phyloP scores from a whole-genome alignment of 2,888 invertebrate species.

The Tillus elongatus region DNA sequence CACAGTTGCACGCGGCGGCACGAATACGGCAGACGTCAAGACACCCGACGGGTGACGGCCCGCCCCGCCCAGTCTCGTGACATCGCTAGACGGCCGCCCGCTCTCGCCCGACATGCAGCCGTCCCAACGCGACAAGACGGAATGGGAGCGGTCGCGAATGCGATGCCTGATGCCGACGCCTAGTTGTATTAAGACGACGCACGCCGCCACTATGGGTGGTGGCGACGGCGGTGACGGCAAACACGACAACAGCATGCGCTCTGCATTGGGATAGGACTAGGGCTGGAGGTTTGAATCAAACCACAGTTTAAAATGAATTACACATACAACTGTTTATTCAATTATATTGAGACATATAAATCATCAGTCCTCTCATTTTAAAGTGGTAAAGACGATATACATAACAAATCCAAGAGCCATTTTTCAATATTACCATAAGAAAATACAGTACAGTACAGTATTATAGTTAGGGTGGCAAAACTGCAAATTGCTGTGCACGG shows the following conservation, averaged over 20 bases:
- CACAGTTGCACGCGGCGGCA: slow-evolving; percentile 25
- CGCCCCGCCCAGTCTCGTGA: slow-evolving; percentile 43
- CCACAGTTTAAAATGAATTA: slow-evolving; percentile 45
- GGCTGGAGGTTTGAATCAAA: no score
- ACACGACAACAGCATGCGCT: no score
- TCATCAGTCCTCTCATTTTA: slow-evolving; percentile 42
- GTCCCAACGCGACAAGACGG: slow-evolving; percentile 46
- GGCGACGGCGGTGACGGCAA: slow-evolving; percentile 30
- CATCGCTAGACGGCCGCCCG: slow-evolving; percentile 41
- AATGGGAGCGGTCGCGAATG: slow-evolving; percentile 50
- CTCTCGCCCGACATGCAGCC: slow-evolving; percentile 40
- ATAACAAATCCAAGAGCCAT: slow-evolving; percentile 27
- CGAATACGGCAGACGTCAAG: slow-evolving; percentile 34
- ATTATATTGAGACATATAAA: slow-evolving; percentile 47
- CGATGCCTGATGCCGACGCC: no score
- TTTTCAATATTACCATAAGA: slow-evolving; percentile 5
- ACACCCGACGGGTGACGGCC: slow-evolving; percentile 37
- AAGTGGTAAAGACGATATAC: slow-evolving; percentile 30
- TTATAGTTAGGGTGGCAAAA: no score
- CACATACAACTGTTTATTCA: slow-evolving; percentile 55
- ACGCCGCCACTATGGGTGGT: slow-evolving; percentile 40
- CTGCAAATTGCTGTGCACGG: no score
- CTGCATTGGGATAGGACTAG: no score
- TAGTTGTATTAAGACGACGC: no score
- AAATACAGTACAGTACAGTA: slow-evolving; percentile 27